Base-by-base conservation (phyloP, 2,113 vertebrate genomes). In the Seriola aureovittata region DNA sequence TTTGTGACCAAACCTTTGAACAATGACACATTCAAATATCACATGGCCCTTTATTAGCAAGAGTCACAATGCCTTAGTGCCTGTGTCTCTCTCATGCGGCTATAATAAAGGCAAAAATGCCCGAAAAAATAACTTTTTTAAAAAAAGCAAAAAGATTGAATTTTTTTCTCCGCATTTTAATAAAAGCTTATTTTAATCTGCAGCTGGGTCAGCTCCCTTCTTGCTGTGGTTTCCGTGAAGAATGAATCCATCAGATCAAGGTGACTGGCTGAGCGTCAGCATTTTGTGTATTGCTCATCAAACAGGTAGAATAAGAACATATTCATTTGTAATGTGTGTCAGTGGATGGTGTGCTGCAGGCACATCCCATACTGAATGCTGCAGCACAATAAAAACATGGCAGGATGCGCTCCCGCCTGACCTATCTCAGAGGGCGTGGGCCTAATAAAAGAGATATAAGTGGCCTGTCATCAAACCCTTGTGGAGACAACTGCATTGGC, bases 381-480 rank as follows among this genome's bases (percentile, higher is more conserved):
- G 75, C 85, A 80, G 76, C 52, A 66, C 80, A 89, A 89, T 88
- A 90, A 90, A 90, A 84, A 81, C 57, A 80, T 54, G 63, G 75
- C 78, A 64, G 80, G 68, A 76, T 64, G 77, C 54, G 3, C 52
- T 89, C 86, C 85, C 83, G 46, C 25, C 85, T 78, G 75, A 84
- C 75, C 80, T 5, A 85, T 85, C 71, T 66, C 80, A 59, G 80
- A 59, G 69, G 85, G 38, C 36, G 66, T 71, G 76, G 62, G 70
- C 60, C 82, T 81, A 88, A 89, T 91, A 93, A 92, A 93, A 89
- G 57, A 82, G 74, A 87, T 89, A 89, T 76, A 89, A 91, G 89
- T 85, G 80, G 74, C 77, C 80, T 85, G 82, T 80, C 87, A 82
- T 88, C 79, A 82, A 77, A 79, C 77, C 85, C 80, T 59, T 57